These are phyloP conservation scores for Silurus aristotelis DNA, from an alignment of 2,797 vertebrate genomes.

Conservation along the genomic window DNA sequence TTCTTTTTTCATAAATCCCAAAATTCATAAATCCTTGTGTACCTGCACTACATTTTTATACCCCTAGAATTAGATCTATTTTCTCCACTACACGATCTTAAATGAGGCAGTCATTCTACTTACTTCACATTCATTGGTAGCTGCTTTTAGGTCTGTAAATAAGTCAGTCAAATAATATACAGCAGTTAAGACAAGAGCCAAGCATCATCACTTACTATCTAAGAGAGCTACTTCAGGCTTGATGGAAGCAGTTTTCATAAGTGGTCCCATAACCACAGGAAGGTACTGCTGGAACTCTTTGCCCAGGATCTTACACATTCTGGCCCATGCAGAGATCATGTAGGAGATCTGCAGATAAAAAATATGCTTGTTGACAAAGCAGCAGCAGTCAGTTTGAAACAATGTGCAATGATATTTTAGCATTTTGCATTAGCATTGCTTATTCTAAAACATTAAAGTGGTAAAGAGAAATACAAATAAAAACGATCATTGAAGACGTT, in stretches of 20 bases:
- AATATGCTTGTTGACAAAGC: background rate
- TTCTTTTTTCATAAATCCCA: too few relatives aligned
- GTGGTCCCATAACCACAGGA: conserved; percentile 96
- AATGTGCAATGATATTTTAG: background rate
- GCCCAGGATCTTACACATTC: conserved; percentile 99
- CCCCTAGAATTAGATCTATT: too few relatives aligned
- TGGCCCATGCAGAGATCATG: conserved; percentile 99
- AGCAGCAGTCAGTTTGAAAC: background rate
- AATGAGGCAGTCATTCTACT: too few relatives aligned
- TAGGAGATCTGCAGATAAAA: conserved; percentile 87
- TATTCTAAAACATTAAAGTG: background rate
- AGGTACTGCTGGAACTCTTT: conserved; percentile 99
- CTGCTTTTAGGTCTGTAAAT: too few relatives aligned
- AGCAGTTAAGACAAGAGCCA: background rate
- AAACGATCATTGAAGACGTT: too few relatives aligned
- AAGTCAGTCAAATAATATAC: background rate
- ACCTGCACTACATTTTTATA: too few relatives aligned
- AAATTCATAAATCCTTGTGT: too few relatives aligned
- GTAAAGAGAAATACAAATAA: background rate
- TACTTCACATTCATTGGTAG: too few relatives aligned
- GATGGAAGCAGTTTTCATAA: conserved; percentile 98
- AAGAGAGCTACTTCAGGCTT: conserved; percentile 98
- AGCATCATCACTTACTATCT: conserved; percentile 83
- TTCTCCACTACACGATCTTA: too few relatives aligned
- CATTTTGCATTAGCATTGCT: background rate